Evolutionary conservation across 2,888 invertebrate species (phyloP), one percentile per base, ranked within the genome.

Genomic region (Bombyx huttoni): DNA sequence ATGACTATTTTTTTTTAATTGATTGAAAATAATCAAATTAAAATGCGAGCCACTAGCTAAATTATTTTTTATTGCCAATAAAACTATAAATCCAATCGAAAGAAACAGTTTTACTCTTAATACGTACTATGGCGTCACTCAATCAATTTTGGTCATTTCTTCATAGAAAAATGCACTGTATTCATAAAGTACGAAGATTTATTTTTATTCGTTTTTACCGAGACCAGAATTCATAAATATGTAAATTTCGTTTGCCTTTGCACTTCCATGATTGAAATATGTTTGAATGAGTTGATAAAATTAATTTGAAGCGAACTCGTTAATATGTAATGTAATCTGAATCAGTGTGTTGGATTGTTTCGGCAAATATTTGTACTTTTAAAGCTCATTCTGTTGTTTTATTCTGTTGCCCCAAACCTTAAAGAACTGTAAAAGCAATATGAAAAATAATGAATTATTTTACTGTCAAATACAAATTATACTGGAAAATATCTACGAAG

Each of bases 181-280:
- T 51, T 49, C 33, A 8, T 13, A 13, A 2, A 3, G 45, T 46
- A 6, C 46, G 34, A 48, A 8, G 48, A 53, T 46, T 48, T 48
- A 55, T 56, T 56, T 53, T 51, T 54, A 46, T 13, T 53, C 48
- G 14, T 52, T 52, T 56, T 57, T 56, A 58, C 60, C 55, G 56
- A 53, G 51, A 52, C 51, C 58, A 52, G 59, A 57, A 62, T 63
- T 63, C 66, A 73, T 74, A 66, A 70, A 68, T 72, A 73, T 74
- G 67, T 59, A 63, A 72, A 73, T 71, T 55, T 35, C 54, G 60
- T 69, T 66, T 67, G 63, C 62, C 60, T 68, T 67, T 68, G 58
- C 65, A 68, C 60, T 67, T 62, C 62, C 66, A 60, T 67, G 64
- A 68, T 67, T 65, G 58, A 67, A 66, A 64, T 63, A 58, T 63